Evolutionary conservation across 2,888 invertebrate species (phyloP).

Genomic region (Seira ritae): DNA sequence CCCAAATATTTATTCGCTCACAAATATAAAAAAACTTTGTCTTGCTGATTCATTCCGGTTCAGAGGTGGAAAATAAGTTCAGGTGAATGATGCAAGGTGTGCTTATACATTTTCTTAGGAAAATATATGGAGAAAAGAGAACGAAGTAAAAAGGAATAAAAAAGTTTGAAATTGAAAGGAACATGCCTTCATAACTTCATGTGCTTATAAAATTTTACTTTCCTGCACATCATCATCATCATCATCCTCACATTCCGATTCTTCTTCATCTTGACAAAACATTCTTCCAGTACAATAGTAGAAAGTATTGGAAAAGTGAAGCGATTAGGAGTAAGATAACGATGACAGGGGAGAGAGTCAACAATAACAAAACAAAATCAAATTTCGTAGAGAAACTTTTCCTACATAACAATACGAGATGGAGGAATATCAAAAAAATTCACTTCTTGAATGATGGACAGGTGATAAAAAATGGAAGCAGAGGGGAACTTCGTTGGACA

Average conservation of each 20-base stretch:
- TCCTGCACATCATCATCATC: not conserved
- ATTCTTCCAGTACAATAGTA: not conserved
- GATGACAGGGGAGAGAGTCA: not conserved
- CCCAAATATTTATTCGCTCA: not conserved
- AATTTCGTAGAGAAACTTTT: not conserved
- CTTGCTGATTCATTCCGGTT: not conserved
- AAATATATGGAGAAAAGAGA: not conserved
- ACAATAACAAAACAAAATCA: slow-evolving; percentile 13
- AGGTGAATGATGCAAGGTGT: not conserved
- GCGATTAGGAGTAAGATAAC: not conserved
- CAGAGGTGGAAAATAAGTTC: not conserved
- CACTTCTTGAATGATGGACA: not conserved
- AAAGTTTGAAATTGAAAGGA: not conserved
- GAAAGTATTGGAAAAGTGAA: not conserved
- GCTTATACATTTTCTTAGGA: not conserved
- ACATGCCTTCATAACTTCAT: not conserved
- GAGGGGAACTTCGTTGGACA: no score
- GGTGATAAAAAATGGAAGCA: slow-evolving; percentile 11
- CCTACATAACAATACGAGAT: not conserved
- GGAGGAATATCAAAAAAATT: not conserved
- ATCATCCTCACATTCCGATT: not conserved
- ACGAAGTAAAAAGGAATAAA: not conserved
- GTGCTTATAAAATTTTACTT: not conserved
- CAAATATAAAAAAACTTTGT: not conserved
- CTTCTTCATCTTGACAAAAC: not conserved